phyloP scores from a whole-genome alignment of 2,113 vertebrate species.

The Numenius arquata region DNA sequence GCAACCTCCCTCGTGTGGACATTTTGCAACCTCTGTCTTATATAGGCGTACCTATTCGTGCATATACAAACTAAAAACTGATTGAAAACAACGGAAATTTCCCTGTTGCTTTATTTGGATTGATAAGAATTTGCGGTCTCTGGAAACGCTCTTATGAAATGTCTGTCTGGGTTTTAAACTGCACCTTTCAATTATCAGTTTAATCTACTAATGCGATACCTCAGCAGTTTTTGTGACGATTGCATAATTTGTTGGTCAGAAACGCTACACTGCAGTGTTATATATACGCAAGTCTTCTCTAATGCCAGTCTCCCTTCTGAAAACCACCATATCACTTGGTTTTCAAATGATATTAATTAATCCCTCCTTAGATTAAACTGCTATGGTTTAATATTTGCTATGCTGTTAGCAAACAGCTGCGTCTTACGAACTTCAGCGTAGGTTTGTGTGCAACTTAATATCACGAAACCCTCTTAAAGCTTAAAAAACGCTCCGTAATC shows the following conservation, averaged over 20 bases:
- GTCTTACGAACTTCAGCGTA: neutral
- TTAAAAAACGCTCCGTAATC: constrained; percentile 22
- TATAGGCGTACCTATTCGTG: neutral
- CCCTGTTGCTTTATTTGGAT: neutral
- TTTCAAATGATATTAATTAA: constrained; percentile 18
- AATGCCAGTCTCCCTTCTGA: neutral
- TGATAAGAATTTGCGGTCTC: neutral
- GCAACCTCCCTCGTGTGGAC: neutral
- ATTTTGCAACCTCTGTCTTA: neutral
- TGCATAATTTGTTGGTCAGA: neutral
- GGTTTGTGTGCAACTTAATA: neutral
- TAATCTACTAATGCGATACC: neutral
- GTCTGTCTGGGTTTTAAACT: neutral
- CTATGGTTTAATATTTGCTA: neutral
- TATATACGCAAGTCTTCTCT: neutral
- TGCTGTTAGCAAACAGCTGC: neutral
- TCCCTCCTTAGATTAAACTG: neutral
- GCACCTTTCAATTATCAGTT: neutral
- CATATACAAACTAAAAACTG: neutral
- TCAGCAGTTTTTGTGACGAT: neutral
- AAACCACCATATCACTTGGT: neutral
- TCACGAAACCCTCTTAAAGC: constrained; percentile 34
- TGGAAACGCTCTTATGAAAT: neutral
- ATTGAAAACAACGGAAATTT: neutral
- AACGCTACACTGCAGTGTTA: neutral